Conservation (phyloP, 2,888 invertebrate species). For the Drosophila diplacantha region DNA sequence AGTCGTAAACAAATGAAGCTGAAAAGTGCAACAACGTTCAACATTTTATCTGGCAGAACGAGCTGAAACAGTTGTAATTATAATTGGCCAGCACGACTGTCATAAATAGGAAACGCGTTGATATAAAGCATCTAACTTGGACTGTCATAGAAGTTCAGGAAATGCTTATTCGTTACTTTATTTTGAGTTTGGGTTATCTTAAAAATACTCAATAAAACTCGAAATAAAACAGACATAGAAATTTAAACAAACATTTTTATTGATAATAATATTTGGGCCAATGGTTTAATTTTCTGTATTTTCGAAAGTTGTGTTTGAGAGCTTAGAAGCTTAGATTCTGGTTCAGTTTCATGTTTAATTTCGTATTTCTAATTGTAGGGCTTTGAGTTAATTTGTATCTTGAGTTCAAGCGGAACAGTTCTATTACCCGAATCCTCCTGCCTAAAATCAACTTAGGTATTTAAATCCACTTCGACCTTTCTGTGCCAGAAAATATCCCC, state of each 20-base stretch:
- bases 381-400: neutral
- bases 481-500: constrained; percentile 20
- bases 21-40: constrained; percentile 51
- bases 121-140: neutral
- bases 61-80: constrained; percentile 35
- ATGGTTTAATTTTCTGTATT: too few relatives aligned
- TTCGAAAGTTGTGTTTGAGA: too few relatives aligned
- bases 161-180: neutral
- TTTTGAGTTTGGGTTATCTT: too few relatives aligned
- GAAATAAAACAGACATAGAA: too few relatives aligned
- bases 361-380: neutral
- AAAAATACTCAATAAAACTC: too few relatives aligned
- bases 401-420: neutral
- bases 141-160: too few relatives aligned
- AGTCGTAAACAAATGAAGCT: constrained; percentile 44
- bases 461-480: constrained; percentile 20
- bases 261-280: too few relatives aligned
- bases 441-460: constrained; percentile 14
- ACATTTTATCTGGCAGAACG: constrained; percentile 43
- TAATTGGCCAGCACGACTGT: constrained; percentile 26
- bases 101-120: constrained; percentile 2
- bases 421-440: neutral
- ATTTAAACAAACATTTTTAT: too few relatives aligned
- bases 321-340: too few relatives aligned
- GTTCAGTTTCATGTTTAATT: neutral